A percentile compares a stretch with the other conserved stretches of the same genome.
These are phyloP conservation scores for Oryzias javanicus DNA, from an alignment of 2,113 vertebrate species.

Conservation along the genomic window DNA sequence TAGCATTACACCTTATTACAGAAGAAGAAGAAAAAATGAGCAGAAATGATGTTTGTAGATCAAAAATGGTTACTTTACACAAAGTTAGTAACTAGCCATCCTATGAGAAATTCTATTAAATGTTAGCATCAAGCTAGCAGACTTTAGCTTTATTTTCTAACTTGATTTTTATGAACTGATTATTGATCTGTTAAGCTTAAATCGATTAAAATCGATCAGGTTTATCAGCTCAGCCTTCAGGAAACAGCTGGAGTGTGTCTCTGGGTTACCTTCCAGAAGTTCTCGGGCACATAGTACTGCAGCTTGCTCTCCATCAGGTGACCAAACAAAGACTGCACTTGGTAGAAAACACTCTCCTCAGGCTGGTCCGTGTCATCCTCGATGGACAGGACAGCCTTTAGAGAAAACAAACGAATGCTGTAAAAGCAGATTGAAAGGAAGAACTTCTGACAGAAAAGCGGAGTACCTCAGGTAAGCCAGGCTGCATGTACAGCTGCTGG, in stretches of 20 bases:
- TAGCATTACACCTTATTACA: no score
- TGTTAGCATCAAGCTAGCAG: no score
- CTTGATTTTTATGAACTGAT: no score
- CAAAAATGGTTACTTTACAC: no score
- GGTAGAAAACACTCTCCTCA: slow-evolving; percentile 96
- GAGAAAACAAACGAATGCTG: not conserved
- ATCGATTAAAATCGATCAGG: no score
- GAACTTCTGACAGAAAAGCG: not conserved
- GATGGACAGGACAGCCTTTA: slow-evolving; percentile 90
- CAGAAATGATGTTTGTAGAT: no score
- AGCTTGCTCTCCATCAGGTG: slow-evolving; percentile 99
- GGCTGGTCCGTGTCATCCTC: slow-evolving; percentile 97
- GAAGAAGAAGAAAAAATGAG: no score
- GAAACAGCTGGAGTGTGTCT: not conserved
- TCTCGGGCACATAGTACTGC: slow-evolving; percentile 98
- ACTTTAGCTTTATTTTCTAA: no score
- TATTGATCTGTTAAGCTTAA: no score
- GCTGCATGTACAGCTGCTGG: slow-evolving; percentile 99
- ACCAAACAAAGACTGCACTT: slow-evolving; percentile 96
- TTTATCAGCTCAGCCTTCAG: no score
- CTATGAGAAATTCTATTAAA: no score
- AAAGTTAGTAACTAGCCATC: no score
- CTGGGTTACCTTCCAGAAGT: slow-evolving; percentile 96
- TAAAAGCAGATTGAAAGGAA: not conserved
- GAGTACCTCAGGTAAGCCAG: slow-evolving; percentile 92